Evolutionary conservation across 2,888 invertebrate species (phyloP), one percentile per base, ranked within the genome.

Genomic region (Dyspetes luteomarginatus): DNA sequence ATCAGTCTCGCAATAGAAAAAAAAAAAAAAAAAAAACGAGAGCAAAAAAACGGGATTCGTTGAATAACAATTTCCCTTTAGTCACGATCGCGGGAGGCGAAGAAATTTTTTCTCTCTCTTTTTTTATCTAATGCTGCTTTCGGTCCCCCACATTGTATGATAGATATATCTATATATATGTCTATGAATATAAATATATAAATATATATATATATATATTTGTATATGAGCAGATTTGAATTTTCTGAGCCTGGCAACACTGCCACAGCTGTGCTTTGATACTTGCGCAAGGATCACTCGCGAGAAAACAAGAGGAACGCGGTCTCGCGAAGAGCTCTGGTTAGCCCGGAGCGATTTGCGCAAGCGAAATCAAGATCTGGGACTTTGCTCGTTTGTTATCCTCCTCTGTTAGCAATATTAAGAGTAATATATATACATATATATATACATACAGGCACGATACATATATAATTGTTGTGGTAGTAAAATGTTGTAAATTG

Each of bases 311-410:
- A 28, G 64, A 58, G 64, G 55, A 22, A 17, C n/a, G 28, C 45
- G 22, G 26, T 36, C n/a, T n/a, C n/a, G 56, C 17, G n/a, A 24
- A 58, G 72, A 55, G 58, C 56, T 74, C 79, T 15, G 62, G 72
- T 28, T 69, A 7, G 79, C 77, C 78, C 60, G 41, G 43, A 78
- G 82, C 72, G 30, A 68, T 81, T 83, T 82, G 82, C 78, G 81
- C 80, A 83, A 83, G 78, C 74, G 60, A 62, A 43, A 76, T 80
- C 75, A 68, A 72, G 71, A 80, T 80, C 76, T 65, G 28, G 43
- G 41, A 52, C 45, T 52, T 58, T 36, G 60, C 30, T 55, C 62
- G 55, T 67, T 60, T 58, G 69, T 60, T 71, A 43, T 55, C 45
- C 60, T 72, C 65, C 41, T 62, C 72, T 15, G n/a, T 48, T 48